Evolutionary conservation across 2,113 vertebrate species (phyloP).

Genomic region (Cheirogaleus medius): DNA sequence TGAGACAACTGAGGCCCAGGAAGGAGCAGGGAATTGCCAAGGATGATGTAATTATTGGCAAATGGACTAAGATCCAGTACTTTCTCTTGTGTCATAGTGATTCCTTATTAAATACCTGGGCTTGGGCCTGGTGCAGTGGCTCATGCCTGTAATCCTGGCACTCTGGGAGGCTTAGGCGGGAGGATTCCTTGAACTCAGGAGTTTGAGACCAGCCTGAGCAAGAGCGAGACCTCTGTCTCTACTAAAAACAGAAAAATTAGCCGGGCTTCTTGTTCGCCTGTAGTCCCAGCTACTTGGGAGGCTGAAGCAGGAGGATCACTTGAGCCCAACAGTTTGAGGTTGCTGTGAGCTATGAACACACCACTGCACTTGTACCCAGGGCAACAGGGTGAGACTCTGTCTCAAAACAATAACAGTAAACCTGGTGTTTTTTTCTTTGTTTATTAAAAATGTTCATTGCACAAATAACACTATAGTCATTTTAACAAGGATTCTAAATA

Average conservation of each 20-base stretch:
- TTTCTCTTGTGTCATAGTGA: background rate
- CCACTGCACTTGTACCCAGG: too few relatives aligned
- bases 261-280: too few relatives aligned
- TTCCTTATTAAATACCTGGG: background rate
- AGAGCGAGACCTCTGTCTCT: too few relatives aligned
- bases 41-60: background rate
- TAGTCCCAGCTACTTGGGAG: too few relatives aligned
- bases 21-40: background rate
- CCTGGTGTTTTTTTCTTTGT: background rate
- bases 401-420: too few relatives aligned
- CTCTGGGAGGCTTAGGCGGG: background rate
- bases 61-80: background rate
- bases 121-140: background rate
- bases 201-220: background rate
- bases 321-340: too few relatives aligned
- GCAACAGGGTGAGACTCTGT: too few relatives aligned
- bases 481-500: background rate
- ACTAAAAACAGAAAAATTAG: too few relatives aligned
- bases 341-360: too few relatives aligned
- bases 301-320: too few relatives aligned
- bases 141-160: background rate
- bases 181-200: background rate
- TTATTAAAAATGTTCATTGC: background rate
- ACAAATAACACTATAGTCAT: background rate
- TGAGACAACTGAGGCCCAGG: background rate